Conservation (phyloP, 1,140 invertebrate genomes). For the Alviniconcha marisindica region DNA sequence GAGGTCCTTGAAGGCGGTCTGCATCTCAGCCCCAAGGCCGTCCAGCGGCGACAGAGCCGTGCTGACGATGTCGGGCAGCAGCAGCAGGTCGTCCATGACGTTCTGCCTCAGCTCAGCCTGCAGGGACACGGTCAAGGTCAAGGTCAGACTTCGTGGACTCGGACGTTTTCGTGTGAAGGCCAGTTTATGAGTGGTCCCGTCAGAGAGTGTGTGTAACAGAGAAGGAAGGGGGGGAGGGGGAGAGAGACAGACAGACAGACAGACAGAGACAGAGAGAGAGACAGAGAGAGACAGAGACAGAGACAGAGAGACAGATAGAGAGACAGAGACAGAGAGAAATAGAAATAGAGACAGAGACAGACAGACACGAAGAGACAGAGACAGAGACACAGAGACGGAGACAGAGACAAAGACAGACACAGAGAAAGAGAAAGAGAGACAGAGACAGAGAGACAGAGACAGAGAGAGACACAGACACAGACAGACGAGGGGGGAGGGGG, state of each 20-base stretch:
- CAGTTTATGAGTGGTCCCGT: neutral
- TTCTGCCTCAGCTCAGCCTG: constrained; percentile 24
- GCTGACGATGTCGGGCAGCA: constrained; percentile 41
- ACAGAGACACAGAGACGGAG: too few species aligned
- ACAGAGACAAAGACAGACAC: too few species aligned
- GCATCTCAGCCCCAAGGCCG: constrained; percentile 44
- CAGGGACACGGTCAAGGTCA: neutral
- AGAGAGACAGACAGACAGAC: neutral
- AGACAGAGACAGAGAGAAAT: too few species aligned
- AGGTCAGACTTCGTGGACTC: neutral
- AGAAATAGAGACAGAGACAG: too few species aligned
- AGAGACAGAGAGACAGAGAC: too few species aligned
- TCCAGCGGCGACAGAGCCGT: neutral
- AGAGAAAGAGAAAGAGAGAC: too few species aligned
- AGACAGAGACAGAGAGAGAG: neutral
- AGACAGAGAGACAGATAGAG: too few species aligned
- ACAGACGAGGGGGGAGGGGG: too few species aligned
- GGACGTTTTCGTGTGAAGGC: neutral
- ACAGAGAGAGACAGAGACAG: too few species aligned
- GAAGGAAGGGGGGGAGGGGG: too few species aligned
- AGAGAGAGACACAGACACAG: too few species aligned
- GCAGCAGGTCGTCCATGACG: constrained; percentile 43
- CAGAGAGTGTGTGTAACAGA: neutral
- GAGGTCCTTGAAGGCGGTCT: constrained; percentile 43
- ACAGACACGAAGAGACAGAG: too few species aligned